These are phyloP conservation scores for Peromyscus californicus DNA, from an alignment of 2,113 vertebrate species.

Conservation along the genomic window DNA sequence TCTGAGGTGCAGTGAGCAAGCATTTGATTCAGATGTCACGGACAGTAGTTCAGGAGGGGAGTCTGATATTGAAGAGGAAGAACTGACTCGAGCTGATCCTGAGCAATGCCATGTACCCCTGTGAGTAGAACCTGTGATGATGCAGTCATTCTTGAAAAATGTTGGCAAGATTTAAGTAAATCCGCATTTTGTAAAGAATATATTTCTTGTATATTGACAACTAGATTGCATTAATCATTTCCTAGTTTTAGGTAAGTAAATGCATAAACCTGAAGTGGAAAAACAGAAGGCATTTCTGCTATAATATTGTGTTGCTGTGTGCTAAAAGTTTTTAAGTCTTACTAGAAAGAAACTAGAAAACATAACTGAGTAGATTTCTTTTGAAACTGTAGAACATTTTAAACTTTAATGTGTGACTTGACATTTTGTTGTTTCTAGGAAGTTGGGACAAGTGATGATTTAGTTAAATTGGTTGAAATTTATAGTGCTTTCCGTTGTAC, in stretches of 20 bases:
- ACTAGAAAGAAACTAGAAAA: neutral
- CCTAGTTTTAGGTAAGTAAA: neutral
- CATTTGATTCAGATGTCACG: slow-evolving; percentile 98
- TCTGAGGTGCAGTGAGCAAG: slow-evolving; percentile 93
- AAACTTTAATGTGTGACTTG: slow-evolving; percentile 22
- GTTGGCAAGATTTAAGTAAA: neutral
- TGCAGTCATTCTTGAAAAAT: neutral
- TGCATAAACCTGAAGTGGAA: neutral
- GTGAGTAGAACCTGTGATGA: slow-evolving; percentile 89
- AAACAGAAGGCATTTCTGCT: slow-evolving; percentile 46
- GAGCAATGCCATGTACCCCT: slow-evolving; percentile 95
- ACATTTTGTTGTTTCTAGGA: slow-evolving; percentile 55
- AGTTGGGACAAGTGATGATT: slow-evolving; percentile 34
- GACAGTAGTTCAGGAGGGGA: slow-evolving; percentile 99
- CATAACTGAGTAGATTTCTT: slow-evolving; percentile 42
- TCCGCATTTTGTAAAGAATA: neutral
- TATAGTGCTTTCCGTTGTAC: slow-evolving; percentile 54
- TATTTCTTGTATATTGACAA: neutral
- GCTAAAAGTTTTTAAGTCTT: slow-evolving; percentile 45
- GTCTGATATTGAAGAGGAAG: slow-evolving; percentile 97
- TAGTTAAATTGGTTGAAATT: slow-evolving; percentile 32
- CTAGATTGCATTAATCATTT: slow-evolving; percentile 15
- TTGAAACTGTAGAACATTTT: slow-evolving; percentile 38
- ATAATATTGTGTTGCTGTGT: slow-evolving; percentile 23
- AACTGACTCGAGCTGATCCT: slow-evolving; percentile 93